Evolutionary conservation across 53 echinoderm and acorn worm genomes (phyloP).

Genomic region (Zoroaster sp.): DNA sequence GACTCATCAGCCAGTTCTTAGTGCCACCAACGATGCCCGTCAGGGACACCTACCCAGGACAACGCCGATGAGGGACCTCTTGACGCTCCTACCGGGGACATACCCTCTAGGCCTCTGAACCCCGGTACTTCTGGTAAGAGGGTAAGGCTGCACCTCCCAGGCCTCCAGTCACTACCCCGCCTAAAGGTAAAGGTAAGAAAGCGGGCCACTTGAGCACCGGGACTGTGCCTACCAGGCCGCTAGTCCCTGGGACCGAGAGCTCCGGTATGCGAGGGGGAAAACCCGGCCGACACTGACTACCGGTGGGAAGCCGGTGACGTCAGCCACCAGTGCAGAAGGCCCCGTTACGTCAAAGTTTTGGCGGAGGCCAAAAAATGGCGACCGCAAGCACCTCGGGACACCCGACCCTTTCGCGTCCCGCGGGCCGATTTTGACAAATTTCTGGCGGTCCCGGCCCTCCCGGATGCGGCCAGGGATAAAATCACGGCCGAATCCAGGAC

Average conservation of each 20-base stretch:
- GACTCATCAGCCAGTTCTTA: not conserved
- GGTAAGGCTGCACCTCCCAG: not conserved
- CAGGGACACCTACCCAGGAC: not conserved
- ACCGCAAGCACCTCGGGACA: not conserved
- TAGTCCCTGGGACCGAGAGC: not conserved
- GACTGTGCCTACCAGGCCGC: too few relatives aligned
- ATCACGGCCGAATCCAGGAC: not conserved
- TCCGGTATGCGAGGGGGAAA: not conserved
- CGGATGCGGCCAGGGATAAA: not conserved
- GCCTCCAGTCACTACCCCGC: not conserved
- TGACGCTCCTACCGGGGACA: not conserved
- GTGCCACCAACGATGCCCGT: not conserved
- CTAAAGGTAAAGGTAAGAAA: too few relatives aligned
- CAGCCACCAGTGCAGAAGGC: not conserved
- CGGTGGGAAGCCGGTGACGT: not conserved
- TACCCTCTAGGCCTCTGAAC: not conserved
- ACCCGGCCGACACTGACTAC: not conserved
- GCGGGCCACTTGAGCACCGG: too few relatives aligned
- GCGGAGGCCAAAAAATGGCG: not conserved
- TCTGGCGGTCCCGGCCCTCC: not conserved
- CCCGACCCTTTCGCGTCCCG: not conserved
- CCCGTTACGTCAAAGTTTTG: not conserved
- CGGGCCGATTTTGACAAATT: not conserved
- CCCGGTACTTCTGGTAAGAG: not conserved
- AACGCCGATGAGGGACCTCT: not conserved